phyloP scores from a whole-genome alignment of 2,888 invertebrate genomes.

The Philereme vetulata region DNA sequence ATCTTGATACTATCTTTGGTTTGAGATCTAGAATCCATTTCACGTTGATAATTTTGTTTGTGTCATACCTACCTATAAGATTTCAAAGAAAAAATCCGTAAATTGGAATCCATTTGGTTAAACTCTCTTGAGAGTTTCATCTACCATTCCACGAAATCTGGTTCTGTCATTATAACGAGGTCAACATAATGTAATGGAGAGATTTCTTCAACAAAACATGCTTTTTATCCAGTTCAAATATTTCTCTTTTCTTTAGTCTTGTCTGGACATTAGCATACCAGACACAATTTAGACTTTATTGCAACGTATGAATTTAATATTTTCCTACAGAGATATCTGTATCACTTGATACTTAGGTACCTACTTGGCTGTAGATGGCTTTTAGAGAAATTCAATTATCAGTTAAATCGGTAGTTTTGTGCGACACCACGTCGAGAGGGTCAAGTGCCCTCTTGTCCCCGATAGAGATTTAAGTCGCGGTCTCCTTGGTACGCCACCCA shows the following conservation, averaged over 20 bases:
- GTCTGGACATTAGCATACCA: slow-evolving; percentile 1
- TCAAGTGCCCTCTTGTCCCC: slow-evolving; percentile 68
- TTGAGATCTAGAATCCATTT: no score
- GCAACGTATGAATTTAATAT: not conserved
- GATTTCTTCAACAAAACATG: not conserved
- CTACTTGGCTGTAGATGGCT: not conserved
- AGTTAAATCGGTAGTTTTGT: slow-evolving; percentile 29
- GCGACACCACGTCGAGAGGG: slow-evolving; percentile 50
- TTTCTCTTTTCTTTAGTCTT: not conserved
- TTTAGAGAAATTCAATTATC: slow-evolving; percentile 5
- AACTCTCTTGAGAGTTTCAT: slow-evolving; percentile 56
- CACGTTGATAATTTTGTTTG: slow-evolving; percentile 7
- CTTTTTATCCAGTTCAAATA: not conserved
- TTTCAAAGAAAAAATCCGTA: slow-evolving; percentile 31
- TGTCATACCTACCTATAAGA: slow-evolving; percentile 17
- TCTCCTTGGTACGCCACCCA: slow-evolving; percentile 56
- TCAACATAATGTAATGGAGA: not conserved
- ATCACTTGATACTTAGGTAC: no score
- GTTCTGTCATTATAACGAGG: slow-evolving; percentile 58
- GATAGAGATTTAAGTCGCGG: slow-evolving; percentile 70
- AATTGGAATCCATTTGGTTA: slow-evolving; percentile 41
- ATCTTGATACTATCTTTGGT: no score
- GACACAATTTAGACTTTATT: not conserved
- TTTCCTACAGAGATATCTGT: not conserved
- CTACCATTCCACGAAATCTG: slow-evolving; percentile 48